phyloP scores from a whole-genome alignment of 2,113 vertebrate species.

The Diadophis punctatus region DNA sequence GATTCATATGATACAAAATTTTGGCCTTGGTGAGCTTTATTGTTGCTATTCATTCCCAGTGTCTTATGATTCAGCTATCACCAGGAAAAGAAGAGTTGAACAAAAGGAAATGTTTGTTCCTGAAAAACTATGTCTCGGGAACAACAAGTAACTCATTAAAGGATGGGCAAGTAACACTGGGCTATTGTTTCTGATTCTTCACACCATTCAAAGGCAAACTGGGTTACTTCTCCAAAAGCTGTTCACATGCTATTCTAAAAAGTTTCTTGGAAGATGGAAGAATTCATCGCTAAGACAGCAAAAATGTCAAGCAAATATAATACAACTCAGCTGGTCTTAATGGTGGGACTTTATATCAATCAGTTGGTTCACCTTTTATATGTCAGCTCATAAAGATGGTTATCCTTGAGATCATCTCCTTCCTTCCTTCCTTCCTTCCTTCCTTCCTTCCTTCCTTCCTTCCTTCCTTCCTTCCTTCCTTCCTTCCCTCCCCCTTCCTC shows the following conservation, averaged over 20 bases:
- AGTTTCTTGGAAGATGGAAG: conserved; percentile 45
- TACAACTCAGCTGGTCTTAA: conserved; percentile 50
- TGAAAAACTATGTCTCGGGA: conserved; percentile 29
- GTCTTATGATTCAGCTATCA: conserved; percentile 49
- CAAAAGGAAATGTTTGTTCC: conserved; percentile 58
- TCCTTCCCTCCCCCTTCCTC: too few species aligned
- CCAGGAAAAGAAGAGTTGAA: conserved; percentile 44
- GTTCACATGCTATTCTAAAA: conserved; percentile 56
- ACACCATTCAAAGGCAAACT: conserved; percentile 50
- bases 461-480: too few species aligned
- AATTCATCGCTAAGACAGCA: conserved; percentile 55
- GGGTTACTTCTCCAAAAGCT: conserved; percentile 52
- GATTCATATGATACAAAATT: conserved; percentile 42
- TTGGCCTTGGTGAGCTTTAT: conserved; percentile 42
- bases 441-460: background rate
- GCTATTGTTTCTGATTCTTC: conserved; percentile 60
- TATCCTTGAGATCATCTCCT: background rate
- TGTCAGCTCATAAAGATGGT: background rate
- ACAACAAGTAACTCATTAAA: conserved; percentile 40
- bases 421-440: background rate
- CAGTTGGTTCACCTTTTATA: conserved; percentile 22
- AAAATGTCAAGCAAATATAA: conserved; percentile 36
- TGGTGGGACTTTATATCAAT: conserved; percentile 12
- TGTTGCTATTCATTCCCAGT: conserved; percentile 43
- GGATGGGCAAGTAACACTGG: conserved; percentile 43